phyloP scores from a whole-genome alignment of 1,140 invertebrate genomes.

The Ditylenchus dipsaci region DNA sequence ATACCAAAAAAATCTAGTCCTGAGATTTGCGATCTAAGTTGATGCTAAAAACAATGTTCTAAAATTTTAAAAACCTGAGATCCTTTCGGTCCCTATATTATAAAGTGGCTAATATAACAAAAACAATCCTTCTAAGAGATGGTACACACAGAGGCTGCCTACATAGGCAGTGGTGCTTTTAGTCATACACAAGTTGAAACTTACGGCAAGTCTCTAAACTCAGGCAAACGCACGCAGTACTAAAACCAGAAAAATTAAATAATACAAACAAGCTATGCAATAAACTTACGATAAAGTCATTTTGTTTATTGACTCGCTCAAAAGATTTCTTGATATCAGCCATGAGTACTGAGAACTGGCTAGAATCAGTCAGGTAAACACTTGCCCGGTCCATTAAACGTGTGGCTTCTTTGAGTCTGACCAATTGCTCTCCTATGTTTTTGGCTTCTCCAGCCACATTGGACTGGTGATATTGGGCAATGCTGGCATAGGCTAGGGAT shows the following conservation, averaged over 20 bases:
- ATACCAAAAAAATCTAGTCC: too few relatives aligned
- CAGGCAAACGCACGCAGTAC: slow-evolving; percentile 89
- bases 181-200: too few relatives aligned
- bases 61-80: too few relatives aligned
- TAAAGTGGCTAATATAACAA: too few relatives aligned
- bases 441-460: slow-evolving; percentile 7
- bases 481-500: slow-evolving; percentile 21
- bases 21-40: too few relatives aligned
- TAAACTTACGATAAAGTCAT: slow-evolving; percentile 69
- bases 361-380: slow-evolving; percentile 82
- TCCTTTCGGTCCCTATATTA: too few relatives aligned
- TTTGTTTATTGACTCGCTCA: slow-evolving; percentile 72
- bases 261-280: too few relatives aligned
- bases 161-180: too few relatives aligned
- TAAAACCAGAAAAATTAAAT: slow-evolving; percentile 35
- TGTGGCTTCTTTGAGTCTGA: slow-evolving; percentile 24
- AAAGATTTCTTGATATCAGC: slow-evolving; percentile 89
- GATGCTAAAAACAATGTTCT: too few relatives aligned
- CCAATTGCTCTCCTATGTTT: slow-evolving; percentile 32
- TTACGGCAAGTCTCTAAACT: slow-evolving; percentile 71
- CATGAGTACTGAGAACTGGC: slow-evolving; percentile 72
- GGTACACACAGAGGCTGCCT: too few relatives aligned
- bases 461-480: slow-evolving; percentile 41
- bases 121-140: too few relatives aligned
- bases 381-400: slow-evolving; percentile 60